Base-by-base conservation (phyloP, 2,113 vertebrate genomes). In the Heterotilapia buettikoferi region DNA sequence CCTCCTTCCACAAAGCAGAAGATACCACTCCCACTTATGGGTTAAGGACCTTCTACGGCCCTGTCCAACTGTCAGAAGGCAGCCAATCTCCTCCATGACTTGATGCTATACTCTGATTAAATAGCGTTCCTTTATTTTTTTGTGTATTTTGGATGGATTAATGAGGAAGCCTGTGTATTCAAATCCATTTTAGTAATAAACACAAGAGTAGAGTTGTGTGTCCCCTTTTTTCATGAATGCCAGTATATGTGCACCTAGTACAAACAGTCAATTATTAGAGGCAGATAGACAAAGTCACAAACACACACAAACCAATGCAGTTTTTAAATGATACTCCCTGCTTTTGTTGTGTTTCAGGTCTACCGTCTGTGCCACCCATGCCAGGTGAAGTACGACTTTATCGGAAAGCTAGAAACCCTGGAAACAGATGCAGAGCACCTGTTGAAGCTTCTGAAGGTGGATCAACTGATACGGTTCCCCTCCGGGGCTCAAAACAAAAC, bases 291-390 rank as follows among this genome's bases (percentile, higher is more conserved):
- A 47, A 13, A 50, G 16, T 52, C 45, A 78, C 73, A 78, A n/a
- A 13, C 73, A 33, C 45, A 0, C 45, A n/a, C 45, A 78, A 50
- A 13, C 26, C 0, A 13, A 13, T 52, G 24, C 45, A 13, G 26
- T 33, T 36, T 50, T 59, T 73, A 47, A 76, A 54, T 11, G 1
- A 2, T 54, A 0, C 3, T 1, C 6, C 6, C 1, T 79, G 21
- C 13, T 83, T 47, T 78, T 2, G 80, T 5, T 90, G 43, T 90
- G 54, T 86, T 90, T 33, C 79, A 96, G 95, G 92, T 96, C 59
- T 97, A 97, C 36, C 97, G 97, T 31, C 97, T 99, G 38, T 99
- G 98, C 93, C 98, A 98, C 94, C 98, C 98, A 0, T 99, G 98
- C 88, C 96, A 98, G 86, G 97, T 99, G 82, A 96, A 98, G 88